A percentile compares a stretch with the other conserved stretches of the same genome.
Conservation (phyloP, 2,797 vertebrate species). For the Eidolon dupreanum region DNA sequence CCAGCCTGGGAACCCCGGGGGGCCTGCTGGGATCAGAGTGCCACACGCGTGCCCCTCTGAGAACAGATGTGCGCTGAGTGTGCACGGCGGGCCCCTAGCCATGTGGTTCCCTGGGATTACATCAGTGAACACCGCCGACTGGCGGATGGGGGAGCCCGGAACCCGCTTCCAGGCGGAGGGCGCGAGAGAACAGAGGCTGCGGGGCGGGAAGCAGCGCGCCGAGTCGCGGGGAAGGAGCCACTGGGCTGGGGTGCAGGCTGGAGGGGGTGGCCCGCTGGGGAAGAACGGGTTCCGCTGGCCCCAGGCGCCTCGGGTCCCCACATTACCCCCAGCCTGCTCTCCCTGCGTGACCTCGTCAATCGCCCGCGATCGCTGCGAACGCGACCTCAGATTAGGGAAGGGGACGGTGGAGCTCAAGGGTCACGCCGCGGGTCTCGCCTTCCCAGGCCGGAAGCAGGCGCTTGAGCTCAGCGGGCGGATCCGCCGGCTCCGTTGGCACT, state of each 20-base stretch:
- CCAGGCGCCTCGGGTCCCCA: neutral
- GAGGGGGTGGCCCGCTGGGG: neutral
- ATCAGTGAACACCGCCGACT: neutral
- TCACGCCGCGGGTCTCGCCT: neutral
- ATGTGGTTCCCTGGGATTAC: neutral
- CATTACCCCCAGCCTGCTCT: neutral
- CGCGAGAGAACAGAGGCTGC: neutral
- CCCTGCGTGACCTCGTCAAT: neutral
- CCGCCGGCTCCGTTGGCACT: neutral
- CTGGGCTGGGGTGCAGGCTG: neutral
- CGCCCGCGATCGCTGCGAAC: neutral
- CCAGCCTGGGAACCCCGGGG: neutral
- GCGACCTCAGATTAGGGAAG: neutral
- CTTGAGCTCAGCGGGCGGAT: neutral
- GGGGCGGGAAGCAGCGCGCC: too few relatives aligned
- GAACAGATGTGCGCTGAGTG: neutral
- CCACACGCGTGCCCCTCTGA: neutral
- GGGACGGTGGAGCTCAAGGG: neutral
- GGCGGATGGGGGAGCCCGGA: neutral
- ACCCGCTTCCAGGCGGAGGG: neutral
- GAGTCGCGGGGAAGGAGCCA: neutral
- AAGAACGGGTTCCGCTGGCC: too few relatives aligned
- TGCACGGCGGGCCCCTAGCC: neutral
- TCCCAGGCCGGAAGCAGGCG: too few relatives aligned
- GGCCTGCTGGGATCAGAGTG: neutral